Base-by-base conservation (phyloP, 2,797 vertebrate genomes). In the Siniperca scherzeri region DNA sequence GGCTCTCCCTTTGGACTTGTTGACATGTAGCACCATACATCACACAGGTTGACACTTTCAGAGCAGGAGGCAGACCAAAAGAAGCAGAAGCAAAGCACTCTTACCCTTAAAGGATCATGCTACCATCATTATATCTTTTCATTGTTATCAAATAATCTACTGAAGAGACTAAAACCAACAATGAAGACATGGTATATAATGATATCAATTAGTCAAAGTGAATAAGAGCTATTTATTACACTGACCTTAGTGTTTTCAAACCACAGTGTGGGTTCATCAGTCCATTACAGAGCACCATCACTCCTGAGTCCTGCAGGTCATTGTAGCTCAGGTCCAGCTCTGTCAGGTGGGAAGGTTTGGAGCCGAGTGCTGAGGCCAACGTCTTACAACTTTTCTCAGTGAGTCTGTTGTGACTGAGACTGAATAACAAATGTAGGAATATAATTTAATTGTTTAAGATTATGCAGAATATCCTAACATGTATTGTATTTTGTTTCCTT, bases 311-410 rank as follows among this genome's bases (percentile, higher is more conserved):
- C 9, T 33, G 76, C 44, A 84, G 59, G 19, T 79, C 64, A 46
- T 88, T 88, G 72, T 73, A 76, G 72, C 87, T 86, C 40, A 88
- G 38, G 73, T 90, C 84, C 53, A 90, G 61, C 17, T 87, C 61
- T 60, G 22, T 85, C 44, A 91, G 77, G 27, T 19, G n/a, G 11
- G 85, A 80, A 25, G 64, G 19, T 52, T 53, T 60, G 11, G 78
- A 83, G 66, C 60, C 27, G 68, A 91, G 65, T 2, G 14, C 69
- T 36, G 69, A 77, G 27, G 79, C 74, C 61, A 88, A 4, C 0
- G 2, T 55, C 78, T 78, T 40, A 68, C 89, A 90, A 2, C 85
- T 78, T 69, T 72, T 65, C 2, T 40, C 67, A 2, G 75, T 84
- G 42, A 87, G 78, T 9, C 33, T 75, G 81, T 89, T 89, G 67